phyloP scores from a whole-genome alignment of 2,888 invertebrate genomes.

The Scaptodrosophila latifasciaeformis region DNA sequence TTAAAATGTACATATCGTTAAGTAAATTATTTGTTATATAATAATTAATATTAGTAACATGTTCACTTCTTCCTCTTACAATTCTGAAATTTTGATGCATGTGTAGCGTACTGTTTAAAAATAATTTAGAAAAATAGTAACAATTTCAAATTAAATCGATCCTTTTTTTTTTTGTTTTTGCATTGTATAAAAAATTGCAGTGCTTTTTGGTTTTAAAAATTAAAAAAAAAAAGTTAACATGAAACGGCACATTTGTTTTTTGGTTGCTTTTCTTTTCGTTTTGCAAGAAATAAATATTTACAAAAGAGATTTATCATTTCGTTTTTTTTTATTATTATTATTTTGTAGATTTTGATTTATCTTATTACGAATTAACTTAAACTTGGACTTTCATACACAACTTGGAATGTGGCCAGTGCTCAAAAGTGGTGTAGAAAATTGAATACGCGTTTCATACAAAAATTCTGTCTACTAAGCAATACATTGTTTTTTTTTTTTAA shows the following conservation, averaged over 20 bases:
- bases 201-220: constrained; percentile 18
- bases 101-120: constrained; percentile 40
- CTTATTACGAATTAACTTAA: background rate
- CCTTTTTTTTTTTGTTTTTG: no score
- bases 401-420: constrained; percentile 25
- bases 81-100: constrained; percentile 31
- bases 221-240: constrained; percentile 24
- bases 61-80: constrained; percentile 12
- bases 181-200: constrained; percentile 34
- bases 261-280: no score
- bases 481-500: constrained; percentile 5
- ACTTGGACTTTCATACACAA: constrained; percentile 10
- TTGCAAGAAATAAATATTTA: constrained; percentile 62
- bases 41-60: constrained; percentile 63
- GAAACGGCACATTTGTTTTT: background rate
- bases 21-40: constrained; percentile 48
- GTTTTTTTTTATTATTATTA: background rate
- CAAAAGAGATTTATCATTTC: constrained; percentile 54
- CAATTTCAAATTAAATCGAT: constrained; percentile 48
- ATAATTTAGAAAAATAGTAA: constrained; percentile 51
- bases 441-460: constrained; percentile 49
- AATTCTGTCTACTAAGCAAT: constrained; percentile 25
- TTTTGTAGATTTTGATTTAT: background rate
- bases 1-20: constrained; percentile 57
- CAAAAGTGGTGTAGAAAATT: constrained; percentile 26